A percentile compares a stretch with the other conserved stretches of the same genome.
phyloP scores from a whole-genome alignment of 2,797 vertebrate genomes.

The Rhinophrynus dorsalis region DNA sequence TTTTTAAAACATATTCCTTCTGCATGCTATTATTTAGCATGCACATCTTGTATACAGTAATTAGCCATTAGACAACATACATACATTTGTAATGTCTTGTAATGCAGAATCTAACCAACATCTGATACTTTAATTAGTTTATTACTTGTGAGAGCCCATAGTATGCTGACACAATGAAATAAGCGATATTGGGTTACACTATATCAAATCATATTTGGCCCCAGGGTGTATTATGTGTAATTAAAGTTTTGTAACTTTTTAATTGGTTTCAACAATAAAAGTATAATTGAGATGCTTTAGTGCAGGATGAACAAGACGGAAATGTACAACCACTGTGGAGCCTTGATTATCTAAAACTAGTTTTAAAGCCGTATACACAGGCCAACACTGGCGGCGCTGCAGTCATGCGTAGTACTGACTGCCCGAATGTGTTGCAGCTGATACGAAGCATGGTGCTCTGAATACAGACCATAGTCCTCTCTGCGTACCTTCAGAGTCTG shows the following conservation, averaged over 20 bases:
- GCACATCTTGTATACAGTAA: conserved; percentile 23
- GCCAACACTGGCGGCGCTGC: too few relatives aligned
- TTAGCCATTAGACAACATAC: conserved; percentile 21
- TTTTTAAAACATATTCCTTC: conserved; percentile 3
- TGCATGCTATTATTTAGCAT: conserved; percentile 17
- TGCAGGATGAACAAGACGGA: not conserved
- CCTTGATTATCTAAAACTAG: not conserved
- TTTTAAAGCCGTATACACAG: not conserved
- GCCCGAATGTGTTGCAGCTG: too few relatives aligned
- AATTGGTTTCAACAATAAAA: conserved; percentile 22
- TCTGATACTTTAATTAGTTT: conserved; percentile 24
- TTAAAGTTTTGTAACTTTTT: conserved; percentile 39
- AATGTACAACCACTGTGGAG: not conserved
- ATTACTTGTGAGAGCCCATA: conserved; percentile 2
- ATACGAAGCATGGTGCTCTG: too few relatives aligned
- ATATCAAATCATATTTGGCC: conserved; percentile 27
- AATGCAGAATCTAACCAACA: not conserved
- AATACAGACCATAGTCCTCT: too few relatives aligned
- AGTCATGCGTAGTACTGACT: too few relatives aligned
- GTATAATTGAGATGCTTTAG: conserved; percentile 1
- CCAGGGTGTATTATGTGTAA: conserved; percentile 15
- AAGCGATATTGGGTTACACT: conserved; percentile 18
- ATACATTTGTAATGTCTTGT: not conserved
- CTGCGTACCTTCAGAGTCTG: too few relatives aligned
- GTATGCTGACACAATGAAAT: conserved; percentile 23